These are phyloP conservation scores for Musca vetustissima DNA, from an alignment of 1,140 invertebrate species.

Conservation along the genomic window DNA sequence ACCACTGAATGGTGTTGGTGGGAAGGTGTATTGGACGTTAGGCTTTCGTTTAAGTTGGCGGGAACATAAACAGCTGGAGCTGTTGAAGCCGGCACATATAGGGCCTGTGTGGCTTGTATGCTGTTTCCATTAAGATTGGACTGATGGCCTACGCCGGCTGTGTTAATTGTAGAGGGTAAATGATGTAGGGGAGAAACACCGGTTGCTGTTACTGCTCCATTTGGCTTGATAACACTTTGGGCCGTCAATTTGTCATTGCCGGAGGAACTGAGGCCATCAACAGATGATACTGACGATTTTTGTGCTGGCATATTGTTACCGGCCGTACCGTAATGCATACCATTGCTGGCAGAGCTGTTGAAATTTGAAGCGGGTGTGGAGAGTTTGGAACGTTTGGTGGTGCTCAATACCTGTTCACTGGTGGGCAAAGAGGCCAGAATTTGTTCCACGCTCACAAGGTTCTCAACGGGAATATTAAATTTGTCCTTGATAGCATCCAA, in stretches of 20 bases:
- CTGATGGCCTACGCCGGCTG: background rate
- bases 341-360: background rate
- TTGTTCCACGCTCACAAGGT: conserved; percentile 82
- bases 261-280: background rate
- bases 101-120: conserved; percentile 35
- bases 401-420: conserved; percentile 78
- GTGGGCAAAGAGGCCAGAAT: conserved; percentile 80
- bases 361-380: conserved; percentile 32
- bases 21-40: conserved; percentile 7
- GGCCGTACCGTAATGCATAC: conserved; percentile 2
- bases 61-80: conserved; percentile 35
- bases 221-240: conserved; percentile 1
- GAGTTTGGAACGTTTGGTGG: conserved; percentile 78
- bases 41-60: conserved; percentile 24
- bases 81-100: conserved; percentile 33
- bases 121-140: too few species aligned
- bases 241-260: background rate
- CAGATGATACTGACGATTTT: background rate
- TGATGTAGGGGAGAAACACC: background rate
- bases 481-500: conserved; percentile 91
- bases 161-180: background rate
- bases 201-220: background rate
- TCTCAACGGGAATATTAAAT: conserved; percentile 86
- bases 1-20: conserved; percentile 6
- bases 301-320: background rate